Evolutionary conservation across 2,888 invertebrate genomes (phyloP), one percentile per base, ranked within the genome.

Genomic region (Xestia xanthographa): DNA sequence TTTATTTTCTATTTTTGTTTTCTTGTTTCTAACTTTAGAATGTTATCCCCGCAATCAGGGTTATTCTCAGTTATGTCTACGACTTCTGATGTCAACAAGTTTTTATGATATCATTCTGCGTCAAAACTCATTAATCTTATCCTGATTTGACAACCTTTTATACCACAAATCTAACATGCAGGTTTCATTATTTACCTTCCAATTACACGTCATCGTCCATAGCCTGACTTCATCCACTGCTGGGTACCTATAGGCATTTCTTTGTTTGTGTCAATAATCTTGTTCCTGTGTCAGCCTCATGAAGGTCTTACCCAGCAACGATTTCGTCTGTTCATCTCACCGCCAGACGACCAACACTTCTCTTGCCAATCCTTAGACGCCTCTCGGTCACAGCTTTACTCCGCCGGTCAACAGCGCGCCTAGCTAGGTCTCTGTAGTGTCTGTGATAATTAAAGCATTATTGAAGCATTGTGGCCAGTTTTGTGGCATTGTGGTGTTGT

Each of bases 21-120:
- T 63, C 9, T 3, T 34, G 3, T 14, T 29, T 2, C 14, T 50
- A 43, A 34, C 14, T 72, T 63, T 43, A 53, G 75, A 63, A 63
- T 45, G 9, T 17, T 34, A 43, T 34, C 43, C 45, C 12, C 20
- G 14, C 45, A 17, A 62, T 17, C 48, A 14, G 29, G 8, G 22
- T 8, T 75, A 63, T 75, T 75, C 20, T 65, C 62, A 29, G 73
- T 29, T 41, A 17, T 22, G 11, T 63, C 60, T 34, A 4, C 34
- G 43, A 53, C 26, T 22, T 20, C 5, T 48, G 11, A 29, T 34
- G n/a, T 56, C n/a, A 69, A 72, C 43, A 56, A 43, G 3, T 3
- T 68, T 22, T 11, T 17, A 41, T 38, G 20, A 3, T 29, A 29
- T 29, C 26, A 14, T 14, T 26, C 9, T 20, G 9, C 4, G 1